Base-by-base conservation (phyloP, 2,113 vertebrate species). In the Leucopsar rothschildi region DNA sequence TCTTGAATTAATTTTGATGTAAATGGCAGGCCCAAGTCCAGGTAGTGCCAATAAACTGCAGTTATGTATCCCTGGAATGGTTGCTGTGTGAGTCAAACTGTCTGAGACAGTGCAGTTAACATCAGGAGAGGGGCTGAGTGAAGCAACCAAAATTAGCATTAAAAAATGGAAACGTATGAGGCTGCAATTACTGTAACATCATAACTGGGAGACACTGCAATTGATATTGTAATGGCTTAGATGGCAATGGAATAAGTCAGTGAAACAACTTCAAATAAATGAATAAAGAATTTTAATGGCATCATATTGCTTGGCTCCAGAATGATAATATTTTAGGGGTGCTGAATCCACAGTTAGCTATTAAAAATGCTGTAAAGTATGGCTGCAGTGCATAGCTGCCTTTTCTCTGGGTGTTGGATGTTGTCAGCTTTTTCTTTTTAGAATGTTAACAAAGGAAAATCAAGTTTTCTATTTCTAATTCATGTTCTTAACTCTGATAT, bases 261-360 rank as follows among this genome's bases (percentile, higher is more conserved):
- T 50, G 86, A 79, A 96, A 95, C 78, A 78, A 72, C 88, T 86
- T 95, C 60, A 71, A 70, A 88, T 82, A 76, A 85, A 88, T 28
- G 59, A 80, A 90, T 82, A 50, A 71, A 81, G 77, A 42, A 87
- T 59, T 92, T 92, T 86, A 95, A 85, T 66, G 44, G 42, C 60
- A 65, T 82, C 68, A 14, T 76, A 70, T 52, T 87, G 50, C 68
- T 63, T 83, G 60, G 63, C 64, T 90, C 6, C 5, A 82, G 45
- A 73, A 72, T 76, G 56, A 39, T 14, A 68, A 68, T 89, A 57
- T 85, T 94, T 79, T 65, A 93, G 18, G 53, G 35, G 45, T 82
- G 65, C 60, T 70, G 60, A 72, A 78, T 89, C 52, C 93, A 86
- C 29, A 68, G 33, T 42, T 47, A 76, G 55, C 59, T 82, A 37